phyloP scores from a whole-genome alignment of 2,797 vertebrate species.

The Pangasius mekongensis region DNA sequence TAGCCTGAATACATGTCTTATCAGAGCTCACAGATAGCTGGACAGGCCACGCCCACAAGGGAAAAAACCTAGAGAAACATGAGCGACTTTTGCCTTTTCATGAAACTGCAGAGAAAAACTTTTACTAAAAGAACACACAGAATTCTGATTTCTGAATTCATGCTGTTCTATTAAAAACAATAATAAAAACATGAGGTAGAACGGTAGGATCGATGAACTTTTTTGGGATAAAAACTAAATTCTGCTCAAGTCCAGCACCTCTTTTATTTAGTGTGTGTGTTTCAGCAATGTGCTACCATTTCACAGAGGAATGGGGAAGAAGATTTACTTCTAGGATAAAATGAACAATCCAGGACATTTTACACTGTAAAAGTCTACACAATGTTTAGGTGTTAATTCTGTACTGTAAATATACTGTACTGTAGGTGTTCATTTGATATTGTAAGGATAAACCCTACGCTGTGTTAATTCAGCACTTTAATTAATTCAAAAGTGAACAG shows the following conservation, averaged over 20 bases:
- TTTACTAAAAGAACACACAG: neutral
- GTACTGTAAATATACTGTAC: neutral
- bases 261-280: neutral
- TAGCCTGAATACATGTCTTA: neutral
- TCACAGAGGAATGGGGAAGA: neutral
- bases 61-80: neutral
- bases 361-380: neutral
- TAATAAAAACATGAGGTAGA: neutral
- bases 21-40: neutral
- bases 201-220: neutral
- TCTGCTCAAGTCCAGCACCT: neutral
- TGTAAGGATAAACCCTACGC: neutral
- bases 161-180: neutral
- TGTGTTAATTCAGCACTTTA: neutral
- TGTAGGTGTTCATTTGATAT: neutral
- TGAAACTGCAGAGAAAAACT: neutral
- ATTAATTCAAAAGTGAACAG: neutral
- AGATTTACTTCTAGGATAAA: neutral
- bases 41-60: neutral
- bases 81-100: neutral
- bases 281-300: neutral
- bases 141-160: neutral
- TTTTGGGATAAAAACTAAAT: neutral
- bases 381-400: neutral
- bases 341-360: neutral